Percentiles rank a stretch among this genome's conserved stretches.
These are phyloP conservation scores for Epinotia nisella DNA, from an alignment of 2,888 invertebrate genomes.

Conservation along the genomic window DNA sequence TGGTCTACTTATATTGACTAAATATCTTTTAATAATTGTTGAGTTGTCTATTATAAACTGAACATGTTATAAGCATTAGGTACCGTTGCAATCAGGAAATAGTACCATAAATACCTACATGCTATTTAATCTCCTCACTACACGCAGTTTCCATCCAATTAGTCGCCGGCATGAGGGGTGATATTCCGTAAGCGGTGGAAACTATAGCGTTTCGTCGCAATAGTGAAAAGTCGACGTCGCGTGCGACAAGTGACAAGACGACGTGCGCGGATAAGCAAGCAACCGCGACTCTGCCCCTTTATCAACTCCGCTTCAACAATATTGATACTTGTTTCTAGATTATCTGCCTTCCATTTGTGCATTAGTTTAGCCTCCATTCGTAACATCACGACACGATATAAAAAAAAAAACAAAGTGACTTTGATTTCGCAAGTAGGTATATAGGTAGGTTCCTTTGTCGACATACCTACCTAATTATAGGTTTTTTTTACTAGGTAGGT, in stretches of 20 bases:
- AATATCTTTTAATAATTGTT: too few relatives aligned
- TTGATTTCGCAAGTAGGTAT: too few relatives aligned
- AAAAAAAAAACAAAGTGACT: too few relatives aligned
- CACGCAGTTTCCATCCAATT: conserved; percentile 45
- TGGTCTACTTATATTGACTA: too few relatives aligned
- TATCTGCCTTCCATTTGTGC: background rate
- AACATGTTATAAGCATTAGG: background rate
- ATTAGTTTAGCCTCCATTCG: too few relatives aligned
- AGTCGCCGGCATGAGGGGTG: conserved; percentile 34
- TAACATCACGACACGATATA: too few relatives aligned
- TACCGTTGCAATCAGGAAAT: conserved; percentile 8
- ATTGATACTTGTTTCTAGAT: conserved; percentile 60
- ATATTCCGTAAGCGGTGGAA: conserved; percentile 59
- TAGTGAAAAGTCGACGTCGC: conserved; percentile 66
- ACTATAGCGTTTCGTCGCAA: conserved; percentile 64
- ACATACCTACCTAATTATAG: too few relatives aligned
- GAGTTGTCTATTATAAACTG: too few relatives aligned
- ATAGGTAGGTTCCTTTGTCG: too few relatives aligned
- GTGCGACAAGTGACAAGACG: conserved; percentile 80
- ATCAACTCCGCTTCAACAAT: conserved; percentile 49
- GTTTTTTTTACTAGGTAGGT: too few relatives aligned
- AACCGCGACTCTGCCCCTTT: conserved; percentile 54
- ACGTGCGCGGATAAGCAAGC: conserved; percentile 76
- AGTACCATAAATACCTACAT: conserved; percentile 8
- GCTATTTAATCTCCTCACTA: conserved; percentile 31